Base-by-base conservation (phyloP, 2,888 invertebrate species). In the Chelonus formosanus region DNA sequence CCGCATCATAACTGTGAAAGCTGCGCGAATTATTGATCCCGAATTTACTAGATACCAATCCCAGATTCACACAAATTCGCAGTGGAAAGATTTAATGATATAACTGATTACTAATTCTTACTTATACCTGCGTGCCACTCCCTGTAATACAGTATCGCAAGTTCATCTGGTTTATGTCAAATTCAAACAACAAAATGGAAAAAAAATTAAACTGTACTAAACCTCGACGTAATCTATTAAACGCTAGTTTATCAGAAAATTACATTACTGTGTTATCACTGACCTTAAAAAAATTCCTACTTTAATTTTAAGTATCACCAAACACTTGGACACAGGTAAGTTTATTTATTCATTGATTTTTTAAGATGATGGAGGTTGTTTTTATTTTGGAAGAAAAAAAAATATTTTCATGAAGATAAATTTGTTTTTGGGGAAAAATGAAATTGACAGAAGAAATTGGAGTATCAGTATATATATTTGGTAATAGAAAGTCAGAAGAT, bases 161-260 rank as follows among this genome's bases (percentile, higher is more conserved):
- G 73, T 72, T 78, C 74, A 74, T 75, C 76, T 78, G 72, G 69
- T 78, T 76, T 73, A 72, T 56, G 58, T 59, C 62, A 70, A 68
- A 72, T 48, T 34, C 52, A 64, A 56, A 64, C 43, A 60, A 56
- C 5, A 57, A 70, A 52, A 68, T 60, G 52, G 20, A 63, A 48
- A 75, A 63, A 65, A 70, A 73, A 70, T 71, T 71, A 54, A 75
- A 76, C 75, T 78, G 77, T 79, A 80, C 74, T 76, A 79, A 79
- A 78, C 78, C 75, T 76, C 76, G 75, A 79, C 77, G 73, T 77
- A 76, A 76, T 80, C 76, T 78, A 78, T 81, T 80, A 80, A 80
- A 80, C 74, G 76, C 75, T 78, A 80, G 78, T 79, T 80, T 80
- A 76, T 79, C 76, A 79, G 75, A 78, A 80, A 78, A 77, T 73